Conservation (phyloP, 2,797 vertebrate genomes). For the Sebastes aleutianus region DNA sequence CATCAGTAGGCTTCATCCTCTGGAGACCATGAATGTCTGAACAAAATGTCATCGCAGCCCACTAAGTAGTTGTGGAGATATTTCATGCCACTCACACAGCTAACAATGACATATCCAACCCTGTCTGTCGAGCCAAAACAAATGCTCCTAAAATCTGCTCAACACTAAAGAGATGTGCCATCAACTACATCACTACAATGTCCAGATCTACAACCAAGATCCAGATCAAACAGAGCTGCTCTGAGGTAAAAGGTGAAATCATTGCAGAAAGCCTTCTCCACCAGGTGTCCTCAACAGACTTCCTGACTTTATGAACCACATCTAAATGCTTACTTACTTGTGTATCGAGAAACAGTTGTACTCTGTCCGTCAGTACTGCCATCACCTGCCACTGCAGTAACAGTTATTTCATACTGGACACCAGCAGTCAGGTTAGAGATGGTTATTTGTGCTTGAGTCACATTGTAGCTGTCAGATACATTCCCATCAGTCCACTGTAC, state of each 20-base stretch:
- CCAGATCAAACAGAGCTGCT: neutral
- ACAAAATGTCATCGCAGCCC: no score
- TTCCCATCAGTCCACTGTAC: no score
- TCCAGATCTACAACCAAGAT: neutral
- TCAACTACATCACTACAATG: no score
- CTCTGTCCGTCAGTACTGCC: neutral
- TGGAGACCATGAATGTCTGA: no score
- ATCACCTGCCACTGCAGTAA: constrained; percentile 36
- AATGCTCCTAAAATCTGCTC: no score
- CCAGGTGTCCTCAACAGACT: neutral
- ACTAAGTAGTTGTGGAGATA: no score
- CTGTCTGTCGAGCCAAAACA: no score
- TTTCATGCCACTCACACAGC: no score
- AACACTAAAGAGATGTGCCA: no score
- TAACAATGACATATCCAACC: no score
- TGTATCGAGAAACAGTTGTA: neutral
- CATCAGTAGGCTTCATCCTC: no score
- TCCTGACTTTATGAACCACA: no score
- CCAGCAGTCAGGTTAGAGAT: constrained; percentile 26
- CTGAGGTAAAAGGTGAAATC: neutral
- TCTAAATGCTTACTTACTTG: constrained; percentile 28
- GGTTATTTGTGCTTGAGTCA: neutral
- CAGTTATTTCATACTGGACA: neutral
- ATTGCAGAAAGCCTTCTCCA: neutral
- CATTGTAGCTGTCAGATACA: fast-evolving